A percentile compares a stretch with the other conserved stretches of the same genome.
Conservation (phyloP, 2,113 vertebrate genomes). For the Scatophagus argus region DNA sequence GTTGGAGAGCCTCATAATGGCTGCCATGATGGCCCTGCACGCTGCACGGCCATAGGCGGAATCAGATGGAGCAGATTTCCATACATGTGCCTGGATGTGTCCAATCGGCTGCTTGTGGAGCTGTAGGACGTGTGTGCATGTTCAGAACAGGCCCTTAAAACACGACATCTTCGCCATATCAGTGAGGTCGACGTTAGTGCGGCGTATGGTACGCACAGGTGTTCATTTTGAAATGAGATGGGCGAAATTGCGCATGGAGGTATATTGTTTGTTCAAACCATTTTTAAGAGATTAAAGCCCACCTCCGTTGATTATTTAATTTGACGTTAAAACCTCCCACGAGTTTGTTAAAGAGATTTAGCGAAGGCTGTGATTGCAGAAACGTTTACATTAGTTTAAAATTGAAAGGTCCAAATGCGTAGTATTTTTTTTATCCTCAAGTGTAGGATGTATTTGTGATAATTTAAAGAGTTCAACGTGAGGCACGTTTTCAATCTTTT, state of each 20-base stretch:
- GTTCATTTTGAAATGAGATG: conserved; percentile 41
- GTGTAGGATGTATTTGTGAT: neutral
- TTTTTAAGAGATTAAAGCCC: neutral
- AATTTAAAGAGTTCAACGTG: neutral
- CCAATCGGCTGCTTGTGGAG: conserved; percentile 38
- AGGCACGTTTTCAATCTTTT: neutral
- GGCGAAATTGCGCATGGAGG: conserved; percentile 5
- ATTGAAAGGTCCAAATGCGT: neutral
- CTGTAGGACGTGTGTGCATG: conserved; percentile 13
- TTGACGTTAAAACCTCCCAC: neutral
- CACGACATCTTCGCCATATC: conserved; percentile 44
- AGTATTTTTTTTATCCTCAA: neutral
- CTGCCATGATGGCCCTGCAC: conserved; percentile 74
- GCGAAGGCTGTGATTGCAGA: neutral
- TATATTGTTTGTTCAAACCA: neutral
- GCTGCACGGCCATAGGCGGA: conserved; percentile 65
- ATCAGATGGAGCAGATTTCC: conserved; percentile 51
- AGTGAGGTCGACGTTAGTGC: neutral
- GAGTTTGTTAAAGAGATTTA: neutral
- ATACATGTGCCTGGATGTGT: conserved; percentile 60
- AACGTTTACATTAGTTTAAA: neutral
- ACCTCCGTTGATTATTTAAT: neutral
- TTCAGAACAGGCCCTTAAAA: conserved; percentile 23
- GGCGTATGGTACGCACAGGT: conserved; percentile 46
- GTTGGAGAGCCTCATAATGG: conserved; percentile 79